Conservation (phyloP, 2,888 invertebrate species). For the Podabrus alpinus region DNA sequence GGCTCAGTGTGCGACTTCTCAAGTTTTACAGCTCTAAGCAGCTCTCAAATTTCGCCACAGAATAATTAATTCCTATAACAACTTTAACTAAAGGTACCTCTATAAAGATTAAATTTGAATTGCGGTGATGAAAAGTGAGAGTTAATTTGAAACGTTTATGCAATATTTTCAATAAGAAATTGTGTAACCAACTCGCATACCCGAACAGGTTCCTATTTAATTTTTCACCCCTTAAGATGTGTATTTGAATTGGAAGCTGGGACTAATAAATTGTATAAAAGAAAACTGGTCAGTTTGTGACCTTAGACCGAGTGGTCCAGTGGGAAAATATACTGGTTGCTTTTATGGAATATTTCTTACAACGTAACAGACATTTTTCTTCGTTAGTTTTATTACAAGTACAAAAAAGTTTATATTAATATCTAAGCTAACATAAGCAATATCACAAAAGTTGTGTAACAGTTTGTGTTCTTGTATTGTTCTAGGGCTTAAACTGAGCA, state of each 20-base stretch:
- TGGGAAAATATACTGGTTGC: neutral
- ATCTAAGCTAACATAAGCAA: conserved; percentile 23
- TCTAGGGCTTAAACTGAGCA: conserved; percentile 26
- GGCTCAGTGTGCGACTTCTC: conserved; percentile 29
- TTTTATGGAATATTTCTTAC: neutral
- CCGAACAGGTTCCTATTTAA: neutral
- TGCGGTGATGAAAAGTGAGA: conserved; percentile 23
- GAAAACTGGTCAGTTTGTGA: neutral
- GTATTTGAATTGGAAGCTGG: neutral
- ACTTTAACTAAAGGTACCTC: conserved; percentile 22
- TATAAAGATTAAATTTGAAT: conserved; percentile 27
- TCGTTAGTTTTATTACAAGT: neutral
- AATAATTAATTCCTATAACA: conserved; percentile 32
- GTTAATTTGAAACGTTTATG: conserved; percentile 6
- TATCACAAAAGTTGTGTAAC: conserved; percentile 28
- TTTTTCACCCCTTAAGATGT: neutral
- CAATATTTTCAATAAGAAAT: neutral
- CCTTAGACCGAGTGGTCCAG: neutral
- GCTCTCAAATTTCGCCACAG: conserved; percentile 28
- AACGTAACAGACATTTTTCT: neutral
- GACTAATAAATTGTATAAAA: neutral
- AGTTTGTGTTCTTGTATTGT: conserved; percentile 37
- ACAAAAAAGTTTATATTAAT: neutral
- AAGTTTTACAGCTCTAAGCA: conserved; percentile 31
- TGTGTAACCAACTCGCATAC: neutral